These are phyloP conservation scores for Grantiella picta DNA, from an alignment of 2,113 vertebrate genomes.

Conservation along the genomic window DNA sequence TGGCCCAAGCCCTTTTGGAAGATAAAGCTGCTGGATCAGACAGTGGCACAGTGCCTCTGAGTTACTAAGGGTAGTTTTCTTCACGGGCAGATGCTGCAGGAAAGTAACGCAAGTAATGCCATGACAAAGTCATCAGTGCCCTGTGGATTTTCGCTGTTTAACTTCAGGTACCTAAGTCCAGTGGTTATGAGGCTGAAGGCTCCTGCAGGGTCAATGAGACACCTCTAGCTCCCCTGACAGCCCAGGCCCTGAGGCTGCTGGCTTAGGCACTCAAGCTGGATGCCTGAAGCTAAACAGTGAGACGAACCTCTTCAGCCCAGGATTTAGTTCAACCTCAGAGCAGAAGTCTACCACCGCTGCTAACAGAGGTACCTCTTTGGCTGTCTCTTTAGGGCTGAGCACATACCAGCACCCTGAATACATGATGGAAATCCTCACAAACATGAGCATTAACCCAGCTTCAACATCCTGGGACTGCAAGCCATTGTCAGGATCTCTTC, in stretches of 20 bases:
- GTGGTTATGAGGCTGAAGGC: not conserved
- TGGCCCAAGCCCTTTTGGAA: not conserved
- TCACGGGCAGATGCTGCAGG: not conserved
- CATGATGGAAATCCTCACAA: not conserved
- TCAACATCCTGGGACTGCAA: not conserved
- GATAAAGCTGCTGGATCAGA: not conserved
- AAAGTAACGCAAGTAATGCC: accelerated
- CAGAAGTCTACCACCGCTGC: not conserved
- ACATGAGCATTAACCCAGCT: not conserved
- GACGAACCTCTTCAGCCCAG: not conserved
- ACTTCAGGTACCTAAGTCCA: not conserved
- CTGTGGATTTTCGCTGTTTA: not conserved
- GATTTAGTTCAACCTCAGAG: not conserved
- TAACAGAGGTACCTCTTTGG: not conserved
- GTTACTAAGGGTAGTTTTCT: not conserved
- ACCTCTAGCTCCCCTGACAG: not conserved
- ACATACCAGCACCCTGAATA: not conserved
- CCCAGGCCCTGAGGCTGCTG: not conserved
- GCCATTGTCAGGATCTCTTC: not conserved
- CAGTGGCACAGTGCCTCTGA: not conserved
- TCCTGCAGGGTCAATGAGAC: not conserved
- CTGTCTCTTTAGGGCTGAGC: not conserved
- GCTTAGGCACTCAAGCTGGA: not conserved
- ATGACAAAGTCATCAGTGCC: not conserved
- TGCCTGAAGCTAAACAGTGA: not conserved